A percentile compares a stretch with the other conserved stretches of the same genome.
These are phyloP conservation scores for Zaprionus davidi DNA, from an alignment of 1,140 invertebrate species.

Conservation along the genomic window DNA sequence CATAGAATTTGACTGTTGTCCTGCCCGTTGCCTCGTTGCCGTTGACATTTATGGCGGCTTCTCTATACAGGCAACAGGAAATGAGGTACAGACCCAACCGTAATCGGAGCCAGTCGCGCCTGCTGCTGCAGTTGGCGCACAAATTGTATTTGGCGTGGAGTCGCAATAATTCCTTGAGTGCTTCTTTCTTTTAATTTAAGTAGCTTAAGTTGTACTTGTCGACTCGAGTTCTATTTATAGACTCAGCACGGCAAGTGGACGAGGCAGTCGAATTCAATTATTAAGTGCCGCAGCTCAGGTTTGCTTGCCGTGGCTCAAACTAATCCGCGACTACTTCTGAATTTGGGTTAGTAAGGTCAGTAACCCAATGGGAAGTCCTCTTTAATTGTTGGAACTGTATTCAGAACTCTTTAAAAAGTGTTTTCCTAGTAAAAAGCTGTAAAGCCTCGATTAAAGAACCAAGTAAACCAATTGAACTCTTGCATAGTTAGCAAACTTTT, in stretches of 20 bases:
- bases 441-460: not conserved
- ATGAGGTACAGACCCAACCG: not conserved
- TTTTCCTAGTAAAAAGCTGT: not conserved
- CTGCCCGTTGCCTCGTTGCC: slow-evolving; percentile 5
- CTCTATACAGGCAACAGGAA: not conserved
- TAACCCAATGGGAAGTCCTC: not conserved
- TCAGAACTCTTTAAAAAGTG: not conserved
- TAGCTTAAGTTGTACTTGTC: slow-evolving; percentile 58
- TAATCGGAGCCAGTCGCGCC: slow-evolving; percentile 25
- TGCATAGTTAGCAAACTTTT: not conserved
- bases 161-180: slow-evolving; percentile 61
- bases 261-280: not conserved
- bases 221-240: slow-evolving; percentile 27
- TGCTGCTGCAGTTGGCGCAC: slow-evolving; percentile 44
- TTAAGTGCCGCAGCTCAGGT: slow-evolving; percentile 6
- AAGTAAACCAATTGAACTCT: not conserved
- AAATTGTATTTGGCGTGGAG: slow-evolving; percentile 62
- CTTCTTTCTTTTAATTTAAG: slow-evolving; percentile 67
- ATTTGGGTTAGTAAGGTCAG: not conserved
- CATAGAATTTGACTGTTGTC: slow-evolving; percentile 26
- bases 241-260: not conserved
- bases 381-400: not conserved
- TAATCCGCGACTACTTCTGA: not conserved
- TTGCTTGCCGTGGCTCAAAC: not conserved
- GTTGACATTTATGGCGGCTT: slow-evolving; percentile 64